Conservation (phyloP, 2,797 vertebrate species). For the Picus viridis region DNA sequence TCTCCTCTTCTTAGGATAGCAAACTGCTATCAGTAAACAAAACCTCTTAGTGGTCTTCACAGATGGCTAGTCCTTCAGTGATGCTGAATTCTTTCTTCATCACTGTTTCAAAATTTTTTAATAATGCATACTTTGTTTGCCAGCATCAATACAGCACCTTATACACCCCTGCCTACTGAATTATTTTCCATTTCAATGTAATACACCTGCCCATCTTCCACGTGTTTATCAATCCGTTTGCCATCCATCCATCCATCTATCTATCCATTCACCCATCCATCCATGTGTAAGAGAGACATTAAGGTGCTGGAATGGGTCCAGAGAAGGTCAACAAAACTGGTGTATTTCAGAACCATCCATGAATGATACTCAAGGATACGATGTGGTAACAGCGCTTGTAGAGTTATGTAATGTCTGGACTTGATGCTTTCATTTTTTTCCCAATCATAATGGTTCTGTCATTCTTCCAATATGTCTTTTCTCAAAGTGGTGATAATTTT, state of each 20-base stretch:
- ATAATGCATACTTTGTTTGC: background rate
- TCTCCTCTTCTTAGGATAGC: background rate
- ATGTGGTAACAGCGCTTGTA: no score
- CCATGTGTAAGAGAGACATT: no score
- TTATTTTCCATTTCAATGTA: background rate
- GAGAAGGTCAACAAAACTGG: no score
- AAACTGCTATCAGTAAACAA: background rate
- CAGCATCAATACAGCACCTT: background rate
- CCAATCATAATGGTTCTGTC: background rate
- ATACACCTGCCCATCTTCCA: no score
- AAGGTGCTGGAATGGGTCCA: no score
- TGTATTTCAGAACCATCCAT: no score
- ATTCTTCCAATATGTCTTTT: background rate
- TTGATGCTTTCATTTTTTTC: background rate
- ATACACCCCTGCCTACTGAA: background rate
- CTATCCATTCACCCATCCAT: no score
- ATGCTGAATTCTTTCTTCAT: background rate
- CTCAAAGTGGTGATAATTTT: background rate
- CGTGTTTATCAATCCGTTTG: background rate
- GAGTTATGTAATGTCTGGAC: no score
- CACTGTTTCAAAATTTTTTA: background rate
- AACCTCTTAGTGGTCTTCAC: background rate
- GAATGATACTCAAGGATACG: no score
- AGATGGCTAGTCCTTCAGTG: background rate
- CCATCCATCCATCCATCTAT: background rate